Evolutionary conservation across 2,113 vertebrate species (phyloP).

Genomic region (Cnemophilus loriae): DNA sequence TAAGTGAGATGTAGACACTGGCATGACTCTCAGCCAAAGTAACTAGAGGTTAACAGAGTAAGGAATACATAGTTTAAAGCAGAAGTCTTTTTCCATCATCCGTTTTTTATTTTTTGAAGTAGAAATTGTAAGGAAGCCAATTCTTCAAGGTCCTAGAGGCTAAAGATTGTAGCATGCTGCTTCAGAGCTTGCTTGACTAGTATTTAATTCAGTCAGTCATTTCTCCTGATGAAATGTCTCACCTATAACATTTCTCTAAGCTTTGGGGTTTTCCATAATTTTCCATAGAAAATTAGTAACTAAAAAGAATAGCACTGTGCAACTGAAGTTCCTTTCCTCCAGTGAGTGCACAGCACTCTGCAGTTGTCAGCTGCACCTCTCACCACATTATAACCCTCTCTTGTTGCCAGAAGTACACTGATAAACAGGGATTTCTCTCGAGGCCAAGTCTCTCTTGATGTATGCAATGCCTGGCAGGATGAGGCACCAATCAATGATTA

Average conservation of each 20-base stretch:
- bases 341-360: neutral
- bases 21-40: neutral
- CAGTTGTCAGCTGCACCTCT: neutral
- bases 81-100: neutral
- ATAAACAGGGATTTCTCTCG: neutral
- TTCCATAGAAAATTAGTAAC: neutral
- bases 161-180: neutral
- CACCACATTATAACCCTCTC: neutral
- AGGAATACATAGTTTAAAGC: neutral
- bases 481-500: neutral
- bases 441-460: neutral
- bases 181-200: neutral
- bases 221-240: neutral
- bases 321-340: neutral
- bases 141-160: neutral
- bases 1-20: neutral
- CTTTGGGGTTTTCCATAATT: neutral
- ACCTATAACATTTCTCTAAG: neutral
- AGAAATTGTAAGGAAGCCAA: neutral
- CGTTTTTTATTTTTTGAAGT: neutral
- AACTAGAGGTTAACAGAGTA: neutral
- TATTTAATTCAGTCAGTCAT: neutral
- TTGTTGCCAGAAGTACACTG: neutral
- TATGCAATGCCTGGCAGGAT: neutral
- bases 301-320: neutral